Conservation (phyloP, 2,113 vertebrate species). For the Mormoops blainvillei region DNA sequence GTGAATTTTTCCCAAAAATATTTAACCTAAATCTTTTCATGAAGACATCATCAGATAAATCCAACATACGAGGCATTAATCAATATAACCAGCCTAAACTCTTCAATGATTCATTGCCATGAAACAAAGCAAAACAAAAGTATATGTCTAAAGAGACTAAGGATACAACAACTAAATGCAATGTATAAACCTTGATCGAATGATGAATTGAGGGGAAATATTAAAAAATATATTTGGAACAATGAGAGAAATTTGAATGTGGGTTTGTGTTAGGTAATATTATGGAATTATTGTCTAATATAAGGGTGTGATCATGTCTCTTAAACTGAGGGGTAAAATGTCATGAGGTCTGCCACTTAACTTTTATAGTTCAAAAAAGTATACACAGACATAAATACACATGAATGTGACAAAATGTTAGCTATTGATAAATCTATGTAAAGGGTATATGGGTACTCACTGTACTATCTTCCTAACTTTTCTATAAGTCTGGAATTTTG, state of each 20-base stretch:
- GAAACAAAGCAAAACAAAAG: slow-evolving; percentile 9
- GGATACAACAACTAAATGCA: background rate
- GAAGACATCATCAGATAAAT: background rate
- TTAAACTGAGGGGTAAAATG: background rate
- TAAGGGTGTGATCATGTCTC: background rate
- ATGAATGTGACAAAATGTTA: background rate
- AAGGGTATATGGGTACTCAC: background rate
- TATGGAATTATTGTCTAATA: background rate
- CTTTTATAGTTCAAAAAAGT: background rate
- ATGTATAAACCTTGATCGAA: background rate
- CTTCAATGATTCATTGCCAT: background rate
- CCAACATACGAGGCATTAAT: background rate
- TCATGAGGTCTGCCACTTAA: background rate
- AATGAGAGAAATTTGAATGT: background rate
- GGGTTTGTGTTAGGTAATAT: background rate
- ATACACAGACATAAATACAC: background rate
- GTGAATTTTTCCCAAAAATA: background rate
- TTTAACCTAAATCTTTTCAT: background rate
- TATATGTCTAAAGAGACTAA: background rate
- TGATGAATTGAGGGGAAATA: background rate
- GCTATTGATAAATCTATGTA: background rate
- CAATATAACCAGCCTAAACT: background rate
- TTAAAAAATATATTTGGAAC: background rate
- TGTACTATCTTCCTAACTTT: background rate
- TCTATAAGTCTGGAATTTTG: background rate